phyloP scores from a whole-genome alignment of 2,888 invertebrate species.

The Oxyteleia sp. region DNA sequence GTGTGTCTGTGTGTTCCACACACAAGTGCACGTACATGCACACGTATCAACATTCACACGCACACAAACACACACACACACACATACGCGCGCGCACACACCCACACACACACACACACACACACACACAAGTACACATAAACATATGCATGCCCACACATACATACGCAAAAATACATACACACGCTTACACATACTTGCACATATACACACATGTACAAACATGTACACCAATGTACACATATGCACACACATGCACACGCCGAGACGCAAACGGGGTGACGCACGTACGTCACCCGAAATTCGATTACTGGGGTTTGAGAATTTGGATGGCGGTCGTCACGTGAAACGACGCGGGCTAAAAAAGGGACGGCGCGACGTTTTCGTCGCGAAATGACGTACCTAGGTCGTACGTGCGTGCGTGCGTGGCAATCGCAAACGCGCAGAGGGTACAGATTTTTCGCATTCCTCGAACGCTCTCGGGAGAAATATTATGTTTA shows the following conservation, averaged over 20 bases:
- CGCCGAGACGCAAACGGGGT: slow-evolving; percentile 41
- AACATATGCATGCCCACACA: no score
- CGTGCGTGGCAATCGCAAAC: slow-evolving; percentile 61
- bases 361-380: slow-evolving; percentile 36
- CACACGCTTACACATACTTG: no score
- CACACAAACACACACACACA: no score
- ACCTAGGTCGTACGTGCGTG: slow-evolving; percentile 46
- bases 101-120: no score
- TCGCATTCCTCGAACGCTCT: slow-evolving; percentile 65
- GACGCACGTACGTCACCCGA: slow-evolving; percentile 66
- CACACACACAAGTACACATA: no score
- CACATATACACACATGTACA: no score
- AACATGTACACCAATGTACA: background rate
- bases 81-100: no score
- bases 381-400: slow-evolving; percentile 47
- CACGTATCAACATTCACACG: no score
- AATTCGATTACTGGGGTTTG: slow-evolving; percentile 72
- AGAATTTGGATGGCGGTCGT: slow-evolving; percentile 64
- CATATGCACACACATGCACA: background rate
- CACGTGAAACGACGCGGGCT: slow-evolving; percentile 51
- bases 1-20: no score
- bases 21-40: no score
- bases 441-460: slow-evolving; percentile 64
- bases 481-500: slow-evolving; percentile 70
- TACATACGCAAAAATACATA: no score